Conservation (phyloP, 2,113 vertebrate genomes). For the Chrysemys picta region DNA sequence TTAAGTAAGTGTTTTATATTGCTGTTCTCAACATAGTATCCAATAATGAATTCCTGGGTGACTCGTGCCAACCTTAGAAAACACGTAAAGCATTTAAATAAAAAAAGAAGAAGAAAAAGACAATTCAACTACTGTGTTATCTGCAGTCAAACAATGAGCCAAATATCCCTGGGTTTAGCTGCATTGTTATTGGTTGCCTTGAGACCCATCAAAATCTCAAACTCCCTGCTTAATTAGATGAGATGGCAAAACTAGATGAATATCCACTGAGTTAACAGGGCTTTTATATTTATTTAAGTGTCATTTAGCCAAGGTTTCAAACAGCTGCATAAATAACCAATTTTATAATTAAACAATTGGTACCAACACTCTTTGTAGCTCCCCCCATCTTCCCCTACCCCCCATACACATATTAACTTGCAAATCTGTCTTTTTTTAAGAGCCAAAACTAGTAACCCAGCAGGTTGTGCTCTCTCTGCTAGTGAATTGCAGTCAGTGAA, state of each 20-base stretch:
- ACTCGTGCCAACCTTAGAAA: background rate
- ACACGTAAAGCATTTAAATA: background rate
- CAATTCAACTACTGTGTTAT: background rate
- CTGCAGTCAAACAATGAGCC: background rate
- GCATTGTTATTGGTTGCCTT: background rate
- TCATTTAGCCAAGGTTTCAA: background rate
- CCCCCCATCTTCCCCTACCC: no score
- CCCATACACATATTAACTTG: background rate
- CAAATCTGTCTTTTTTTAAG: background rate
- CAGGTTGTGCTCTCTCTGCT: background rate
- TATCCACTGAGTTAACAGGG: rapidly evolving
- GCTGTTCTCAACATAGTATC: background rate
- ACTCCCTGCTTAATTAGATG: conserved; percentile 36
- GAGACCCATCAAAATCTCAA: background rate
- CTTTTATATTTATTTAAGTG: background rate
- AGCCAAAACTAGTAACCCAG: background rate
- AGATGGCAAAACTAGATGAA: background rate
- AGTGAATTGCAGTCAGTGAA: background rate
- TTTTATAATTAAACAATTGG: background rate
- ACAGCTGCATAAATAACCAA: background rate
- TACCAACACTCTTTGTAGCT: background rate
- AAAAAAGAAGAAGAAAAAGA: background rate
- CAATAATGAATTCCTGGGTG: background rate
- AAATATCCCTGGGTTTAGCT: rapidly evolving
- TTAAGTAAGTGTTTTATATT: rapidly evolving